A percentile compares a stretch with the other conserved stretches of the same genome.
These are phyloP conservation scores for Artemia sp. DNA, from an alignment of 2,888 invertebrate species.

Conservation along the genomic window DNA sequence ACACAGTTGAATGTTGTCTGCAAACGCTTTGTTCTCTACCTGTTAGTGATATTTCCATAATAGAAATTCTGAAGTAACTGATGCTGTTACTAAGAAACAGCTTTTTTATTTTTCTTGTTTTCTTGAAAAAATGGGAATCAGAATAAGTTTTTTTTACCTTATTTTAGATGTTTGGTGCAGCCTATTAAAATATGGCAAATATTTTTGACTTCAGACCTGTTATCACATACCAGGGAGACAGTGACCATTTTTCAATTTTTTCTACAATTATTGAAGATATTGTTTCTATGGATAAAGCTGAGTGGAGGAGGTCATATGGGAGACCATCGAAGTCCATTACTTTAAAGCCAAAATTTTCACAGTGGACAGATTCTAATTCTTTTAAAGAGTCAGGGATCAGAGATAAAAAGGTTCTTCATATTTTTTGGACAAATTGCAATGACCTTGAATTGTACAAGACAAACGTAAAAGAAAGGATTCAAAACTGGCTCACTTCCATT, in stretches of 20 bases:
- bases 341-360: constrained; percentile 52
- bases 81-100: too few species aligned
- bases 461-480: constrained; percentile 70
- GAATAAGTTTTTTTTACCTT: too few species aligned
- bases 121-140: too few species aligned
- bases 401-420: constrained; percentile 76
- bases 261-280: constrained; percentile 57
- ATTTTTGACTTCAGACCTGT: constrained; percentile 9
- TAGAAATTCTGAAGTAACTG: too few species aligned
- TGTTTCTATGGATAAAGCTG: constrained; percentile 68
- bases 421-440: constrained; percentile 85
- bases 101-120: too few species aligned
- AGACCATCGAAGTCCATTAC: constrained; percentile 66
- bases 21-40: too few species aligned
- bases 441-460: constrained; percentile 81
- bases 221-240: constrained; percentile 57
- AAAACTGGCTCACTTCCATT: constrained; percentile 60
- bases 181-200: too few species aligned
- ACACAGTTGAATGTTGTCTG: too few species aligned
- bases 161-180: too few species aligned
- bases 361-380: constrained; percentile 36
- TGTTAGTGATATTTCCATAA: too few species aligned
- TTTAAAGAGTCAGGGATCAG: constrained; percentile 52
- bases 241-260: constrained; percentile 62
- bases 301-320: constrained; percentile 80